These are phyloP conservation scores for Bucorvus abyssinicus DNA, from an alignment of 2,797 vertebrate genomes.

Conservation along the genomic window DNA sequence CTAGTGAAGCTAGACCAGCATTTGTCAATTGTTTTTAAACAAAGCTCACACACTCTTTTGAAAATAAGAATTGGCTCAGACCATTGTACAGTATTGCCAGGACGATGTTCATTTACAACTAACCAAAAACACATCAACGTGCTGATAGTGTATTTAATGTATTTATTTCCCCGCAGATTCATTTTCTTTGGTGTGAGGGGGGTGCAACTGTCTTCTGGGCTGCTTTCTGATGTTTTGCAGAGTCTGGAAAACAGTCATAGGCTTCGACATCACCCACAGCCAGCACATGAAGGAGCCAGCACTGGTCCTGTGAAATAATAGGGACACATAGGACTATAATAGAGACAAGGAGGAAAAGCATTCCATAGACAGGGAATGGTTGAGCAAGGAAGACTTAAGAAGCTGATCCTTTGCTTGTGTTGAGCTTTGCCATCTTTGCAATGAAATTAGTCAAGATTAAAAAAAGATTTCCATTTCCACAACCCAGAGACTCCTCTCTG, in stretches of 20 bases:
- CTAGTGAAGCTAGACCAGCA: neutral
- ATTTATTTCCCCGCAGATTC: neutral
- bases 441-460: neutral
- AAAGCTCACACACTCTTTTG: neutral
- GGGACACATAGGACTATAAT: neutral
- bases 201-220: neutral
- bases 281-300: neutral
- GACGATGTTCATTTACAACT: neutral
- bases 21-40: neutral
- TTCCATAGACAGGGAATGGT: neutral
- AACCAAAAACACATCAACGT: neutral
- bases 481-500: neutral
- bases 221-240: neutral
- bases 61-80: neutral
- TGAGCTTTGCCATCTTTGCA: neutral
- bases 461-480: neutral
- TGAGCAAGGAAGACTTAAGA: neutral
- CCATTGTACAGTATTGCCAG: neutral
- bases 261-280: neutral
- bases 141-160: neutral
- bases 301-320: accelerated
- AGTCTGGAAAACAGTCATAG: neutral
- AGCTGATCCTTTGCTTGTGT: neutral
- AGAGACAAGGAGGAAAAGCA: neutral
- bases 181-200: neutral